A percentile compares a stretch with the other conserved stretches of the same genome.
phyloP scores from a whole-genome alignment of 2,888 invertebrate genomes.

The Ischnus inquisitorius region DNA sequence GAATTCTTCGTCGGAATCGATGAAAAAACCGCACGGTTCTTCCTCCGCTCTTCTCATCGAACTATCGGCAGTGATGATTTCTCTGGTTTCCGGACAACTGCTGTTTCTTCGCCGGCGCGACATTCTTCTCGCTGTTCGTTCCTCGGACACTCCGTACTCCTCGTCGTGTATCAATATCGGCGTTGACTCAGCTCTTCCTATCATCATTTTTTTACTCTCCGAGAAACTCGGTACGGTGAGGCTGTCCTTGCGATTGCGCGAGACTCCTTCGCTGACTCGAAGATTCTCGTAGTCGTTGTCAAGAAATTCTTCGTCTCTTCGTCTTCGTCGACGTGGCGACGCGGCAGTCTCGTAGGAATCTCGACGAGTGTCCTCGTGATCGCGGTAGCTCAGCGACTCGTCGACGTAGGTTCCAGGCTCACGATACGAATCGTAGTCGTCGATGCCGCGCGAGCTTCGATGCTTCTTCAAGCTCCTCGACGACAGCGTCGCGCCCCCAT shows the following conservation, averaged over 20 bases:
- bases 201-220: slow-evolving; percentile 76
- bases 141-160: slow-evolving; percentile 71
- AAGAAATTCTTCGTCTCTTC: slow-evolving; percentile 54
- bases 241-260: slow-evolving; percentile 66
- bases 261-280: slow-evolving; percentile 64
- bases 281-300: slow-evolving; percentile 75
- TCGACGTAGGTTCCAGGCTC: slow-evolving; percentile 45
- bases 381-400: slow-evolving; percentile 50
- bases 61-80: slow-evolving; percentile 59
- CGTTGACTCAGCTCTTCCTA: slow-evolving; percentile 81
- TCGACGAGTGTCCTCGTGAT: slow-evolving; percentile 16
- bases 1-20: slow-evolving; percentile 82
- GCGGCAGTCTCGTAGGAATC: slow-evolving; percentile 54
- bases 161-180: slow-evolving; percentile 79
- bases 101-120: slow-evolving; percentile 80
- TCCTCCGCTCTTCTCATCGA: slow-evolving; percentile 37
- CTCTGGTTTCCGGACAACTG: slow-evolving; percentile 79
- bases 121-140: slow-evolving; percentile 68
- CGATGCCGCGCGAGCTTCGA: slow-evolving; percentile 24
- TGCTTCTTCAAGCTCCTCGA: slow-evolving; percentile 65
- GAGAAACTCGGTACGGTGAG: slow-evolving; percentile 72
- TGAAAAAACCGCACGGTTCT: slow-evolving; percentile 65
- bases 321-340: slow-evolving; percentile 68
- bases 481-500: slow-evolving; percentile 17
- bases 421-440: slow-evolving; percentile 37